Percentiles rank a stretch among this genome's conserved stretches.
Conservation (phyloP, 2,113 vertebrate species). For the Sus scrofa region DNA sequence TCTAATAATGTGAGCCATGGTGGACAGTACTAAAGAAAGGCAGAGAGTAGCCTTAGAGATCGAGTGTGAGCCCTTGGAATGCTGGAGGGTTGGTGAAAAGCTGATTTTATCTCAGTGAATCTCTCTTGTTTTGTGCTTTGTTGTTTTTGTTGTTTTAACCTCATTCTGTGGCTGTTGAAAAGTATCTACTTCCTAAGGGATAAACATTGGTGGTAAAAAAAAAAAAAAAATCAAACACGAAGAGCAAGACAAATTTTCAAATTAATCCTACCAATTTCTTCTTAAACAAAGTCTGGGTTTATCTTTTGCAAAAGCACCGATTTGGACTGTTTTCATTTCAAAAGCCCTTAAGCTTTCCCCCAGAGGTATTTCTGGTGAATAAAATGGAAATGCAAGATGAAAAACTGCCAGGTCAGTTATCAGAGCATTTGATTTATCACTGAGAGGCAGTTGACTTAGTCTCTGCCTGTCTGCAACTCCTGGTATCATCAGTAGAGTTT, state of each 20-base stretch:
- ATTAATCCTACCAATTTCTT: slow-evolving; percentile 60
- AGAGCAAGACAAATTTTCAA: slow-evolving; percentile 60
- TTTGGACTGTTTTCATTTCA: slow-evolving; percentile 62
- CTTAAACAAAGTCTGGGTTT: slow-evolving; percentile 24
- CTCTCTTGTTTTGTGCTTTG: slow-evolving; percentile 36
- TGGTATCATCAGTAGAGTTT: neutral
- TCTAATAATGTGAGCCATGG: neutral
- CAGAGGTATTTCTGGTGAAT: slow-evolving; percentile 57
- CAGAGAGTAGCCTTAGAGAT: neutral
- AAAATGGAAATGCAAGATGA: slow-evolving; percentile 48
- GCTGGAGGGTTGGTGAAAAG: neutral
- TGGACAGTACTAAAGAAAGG: neutral
- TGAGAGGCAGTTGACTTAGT: slow-evolving; percentile 65
- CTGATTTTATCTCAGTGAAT: slow-evolving; percentile 37
- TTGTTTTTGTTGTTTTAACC: neutral
- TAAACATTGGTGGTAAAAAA: slow-evolving; percentile 55
- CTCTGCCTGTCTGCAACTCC: neutral
- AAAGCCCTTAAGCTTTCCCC: slow-evolving; percentile 64
- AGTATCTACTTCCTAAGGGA: slow-evolving; percentile 63
- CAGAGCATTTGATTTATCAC: slow-evolving; percentile 57
- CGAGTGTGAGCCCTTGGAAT: neutral
- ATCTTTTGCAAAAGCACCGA: slow-evolving; percentile 54
- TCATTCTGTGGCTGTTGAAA: slow-evolving; percentile 65
- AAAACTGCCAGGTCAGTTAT: slow-evolving; percentile 63
- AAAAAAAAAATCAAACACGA: slow-evolving; percentile 65